Evolutionary conservation across 2,113 vertebrate genomes (phyloP).

Genomic region (Sprattus sprattus): DNA sequence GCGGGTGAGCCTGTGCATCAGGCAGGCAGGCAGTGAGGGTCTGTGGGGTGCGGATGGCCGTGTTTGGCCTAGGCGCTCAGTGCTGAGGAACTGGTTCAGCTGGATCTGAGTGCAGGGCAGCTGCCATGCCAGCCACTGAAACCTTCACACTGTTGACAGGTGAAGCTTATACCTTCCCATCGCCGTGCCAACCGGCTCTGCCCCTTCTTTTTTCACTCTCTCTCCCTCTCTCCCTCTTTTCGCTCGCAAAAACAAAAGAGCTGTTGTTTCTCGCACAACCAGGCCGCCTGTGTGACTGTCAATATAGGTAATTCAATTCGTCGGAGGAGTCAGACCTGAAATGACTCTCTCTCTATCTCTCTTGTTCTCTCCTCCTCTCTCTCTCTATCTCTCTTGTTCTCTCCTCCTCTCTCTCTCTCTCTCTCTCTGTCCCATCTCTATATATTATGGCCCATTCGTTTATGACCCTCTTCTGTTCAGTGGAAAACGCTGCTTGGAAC

Average conservation of each 20-base stretch:
- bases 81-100: conserved; percentile 60
- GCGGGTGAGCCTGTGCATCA: neutral
- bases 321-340: neutral
- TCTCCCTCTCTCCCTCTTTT: neutral
- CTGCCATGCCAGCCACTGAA: conserved; percentile 54
- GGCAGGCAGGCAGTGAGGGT: neutral
- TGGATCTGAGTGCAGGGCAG: conserved; percentile 61
- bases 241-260: conserved; percentile 56
- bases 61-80: conserved; percentile 21
- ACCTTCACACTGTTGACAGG: conserved; percentile 58
- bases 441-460: neutral
- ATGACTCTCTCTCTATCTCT: conserved; percentile 36
- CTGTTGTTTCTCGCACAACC: conserved; percentile 62
- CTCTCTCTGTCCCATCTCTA: neutral
- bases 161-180: conserved; percentile 57
- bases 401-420: neutral
- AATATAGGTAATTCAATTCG: conserved; percentile 14
- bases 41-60: conserved; percentile 25
- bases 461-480: neutral
- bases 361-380: conserved; percentile 18
- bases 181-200: conserved; percentile 53
- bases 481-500: neutral
- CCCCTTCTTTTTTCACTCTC: conserved; percentile 43
- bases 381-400: conserved; percentile 24
- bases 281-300: conserved; percentile 23